Evolutionary conservation across 2,888 invertebrate genomes (phyloP), one percentile per base, ranked within the genome.

Genomic region (Andrena trimmerana): DNA sequence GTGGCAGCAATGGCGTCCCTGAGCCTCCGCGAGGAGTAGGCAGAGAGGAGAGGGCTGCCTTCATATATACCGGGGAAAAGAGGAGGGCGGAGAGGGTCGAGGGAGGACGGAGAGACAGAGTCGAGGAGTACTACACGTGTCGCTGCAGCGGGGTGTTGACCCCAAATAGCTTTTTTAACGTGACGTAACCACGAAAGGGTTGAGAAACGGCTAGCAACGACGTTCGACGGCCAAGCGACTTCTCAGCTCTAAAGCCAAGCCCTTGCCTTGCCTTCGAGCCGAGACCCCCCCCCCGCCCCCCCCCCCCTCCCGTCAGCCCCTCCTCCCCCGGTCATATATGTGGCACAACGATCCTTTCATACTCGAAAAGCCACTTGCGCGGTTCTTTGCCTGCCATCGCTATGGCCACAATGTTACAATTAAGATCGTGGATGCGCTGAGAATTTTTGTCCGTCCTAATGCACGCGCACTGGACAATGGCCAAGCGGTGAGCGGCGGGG

Each of bases 61-160:
- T 80, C 54, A 0, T 77, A 48, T 78, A 77, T 77, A 76, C 71
- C 79, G 81, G 77, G 84, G 78, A 81, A 85, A 82, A 83, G 84
- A 84, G 85, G 84, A 78, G 78, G 71, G 81, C 31, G 84, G 81
- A 79, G 87, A 78, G 84, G 78, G 86, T 80, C 80, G 89, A 86
- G 87, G 84, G 88, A 89, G 88, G 78, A 82, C 84, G 66, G 81
- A 83, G 84, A 83, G 86, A 86, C 81, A 71, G 84, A 83, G 83
- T 83, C 78, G 87, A 90, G 86, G 86, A 88, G 87, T 87, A 90
- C 94, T 95, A 94, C 95, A 95, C 95, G 95, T 95, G 95, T 94
- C 94, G 94, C 93, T 94, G 92, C 91, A 92, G 94, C 94, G 95
- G 95, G 95, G 95, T 95, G 95, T 95, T 95, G 95, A 95, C 95